These are phyloP conservation scores for Boloria selene DNA, from an alignment of 2,888 invertebrate species.

Conservation along the genomic window DNA sequence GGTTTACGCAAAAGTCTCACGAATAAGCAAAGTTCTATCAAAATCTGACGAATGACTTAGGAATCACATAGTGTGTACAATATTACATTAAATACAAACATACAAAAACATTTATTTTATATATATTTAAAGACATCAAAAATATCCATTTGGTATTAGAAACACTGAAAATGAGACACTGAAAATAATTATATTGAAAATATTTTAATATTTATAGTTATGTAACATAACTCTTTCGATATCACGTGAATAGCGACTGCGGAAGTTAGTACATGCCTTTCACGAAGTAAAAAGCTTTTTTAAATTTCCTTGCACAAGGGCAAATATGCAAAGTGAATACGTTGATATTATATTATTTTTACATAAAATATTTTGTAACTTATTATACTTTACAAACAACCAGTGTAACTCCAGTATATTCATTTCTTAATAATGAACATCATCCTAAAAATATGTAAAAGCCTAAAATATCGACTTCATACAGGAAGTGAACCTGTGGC, in stretches of 20 bases:
- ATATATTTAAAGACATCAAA: no score
- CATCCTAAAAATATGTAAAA: no score
- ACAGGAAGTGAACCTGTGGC: no score
- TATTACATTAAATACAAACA: no score
- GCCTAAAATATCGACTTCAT: no score
- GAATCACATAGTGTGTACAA: no score
- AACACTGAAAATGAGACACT: not conserved
- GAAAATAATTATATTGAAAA: not conserved
- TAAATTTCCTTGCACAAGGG: not conserved
- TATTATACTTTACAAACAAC: not conserved
- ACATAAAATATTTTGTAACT: not conserved
- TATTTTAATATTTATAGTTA: not conserved
- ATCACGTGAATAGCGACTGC: conserved; percentile 3
- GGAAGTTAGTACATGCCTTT: conserved; percentile 4
- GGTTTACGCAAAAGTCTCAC: no score
- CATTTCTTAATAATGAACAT: not conserved
- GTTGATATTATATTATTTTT: not conserved
- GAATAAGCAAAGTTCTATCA: no score
- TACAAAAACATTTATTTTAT: no score
- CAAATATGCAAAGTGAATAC: not conserved
- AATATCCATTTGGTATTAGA: no score
- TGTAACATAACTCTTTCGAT: conserved; percentile 8
- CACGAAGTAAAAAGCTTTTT: conserved; percentile 12
- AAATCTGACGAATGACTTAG: no score
- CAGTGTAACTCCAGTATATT: not conserved